phyloP scores from a whole-genome alignment of 2,888 invertebrate genomes.

The Monoplex corrugatus region DNA sequence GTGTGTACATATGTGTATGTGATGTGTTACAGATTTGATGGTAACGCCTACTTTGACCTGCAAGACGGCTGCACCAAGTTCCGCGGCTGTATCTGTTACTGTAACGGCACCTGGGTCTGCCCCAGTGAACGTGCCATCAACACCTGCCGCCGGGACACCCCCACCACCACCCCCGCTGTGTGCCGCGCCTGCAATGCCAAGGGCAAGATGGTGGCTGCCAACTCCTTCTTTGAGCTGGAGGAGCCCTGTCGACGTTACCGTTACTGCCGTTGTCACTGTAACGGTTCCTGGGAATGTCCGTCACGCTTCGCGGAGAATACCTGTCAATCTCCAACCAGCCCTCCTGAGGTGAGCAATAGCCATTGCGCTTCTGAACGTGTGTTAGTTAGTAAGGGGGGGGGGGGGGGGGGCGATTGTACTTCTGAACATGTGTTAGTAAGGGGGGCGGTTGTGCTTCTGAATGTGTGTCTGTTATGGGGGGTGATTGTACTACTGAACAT shows the following conservation, averaged over 20 bases:
- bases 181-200: conserved; percentile 51
- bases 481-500: no score
- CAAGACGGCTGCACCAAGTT: conserved; percentile 69
- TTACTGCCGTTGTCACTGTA: conserved; percentile 70
- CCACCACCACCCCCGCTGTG: conserved; percentile 3
- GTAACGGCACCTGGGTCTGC: conserved; percentile 74
- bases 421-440: no score
- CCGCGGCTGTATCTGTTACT: conserved; percentile 69
- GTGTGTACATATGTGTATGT: no score
- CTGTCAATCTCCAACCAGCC: conserved; percentile 53
- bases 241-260: conserved; percentile 70
- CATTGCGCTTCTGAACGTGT: no score
- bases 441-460: no score
- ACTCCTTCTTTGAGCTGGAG: conserved; percentile 62
- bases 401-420: no score
- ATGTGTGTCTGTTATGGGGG: no score
- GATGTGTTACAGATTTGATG: conserved; percentile 60
- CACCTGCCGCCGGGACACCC: conserved; percentile 56
- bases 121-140: conserved; percentile 65
- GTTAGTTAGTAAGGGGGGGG: no score
- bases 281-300: conserved; percentile 70
- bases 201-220: conserved; percentile 60
- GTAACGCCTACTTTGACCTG: conserved; percentile 69
- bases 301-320: conserved; percentile 58
- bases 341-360: not conserved